Evolutionary conservation across 2,888 invertebrate species (phyloP).

Genomic region (Lamellibrachia columna): DNA sequence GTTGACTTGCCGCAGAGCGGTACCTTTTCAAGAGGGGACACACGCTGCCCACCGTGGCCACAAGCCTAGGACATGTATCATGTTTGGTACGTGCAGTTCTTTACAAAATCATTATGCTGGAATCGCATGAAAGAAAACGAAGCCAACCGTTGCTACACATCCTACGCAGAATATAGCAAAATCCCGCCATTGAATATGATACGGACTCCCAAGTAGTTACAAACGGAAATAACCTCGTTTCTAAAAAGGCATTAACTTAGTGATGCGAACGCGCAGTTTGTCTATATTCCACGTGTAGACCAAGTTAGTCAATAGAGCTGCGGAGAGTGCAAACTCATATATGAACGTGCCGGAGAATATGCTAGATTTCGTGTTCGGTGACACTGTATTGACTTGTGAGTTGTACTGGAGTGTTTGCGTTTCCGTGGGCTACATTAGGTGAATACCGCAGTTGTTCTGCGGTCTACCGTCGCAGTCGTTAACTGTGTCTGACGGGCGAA

Average conservation of each 20-base stretch:
- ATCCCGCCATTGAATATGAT: neutral
- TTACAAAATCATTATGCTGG: too few species aligned
- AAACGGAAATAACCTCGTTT: neutral
- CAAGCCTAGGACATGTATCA: too few species aligned
- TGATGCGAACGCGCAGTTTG: neutral
- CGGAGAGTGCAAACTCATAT: neutral
- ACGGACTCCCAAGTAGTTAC: neutral
- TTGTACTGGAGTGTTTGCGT: neutral
- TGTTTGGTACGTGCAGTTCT: too few species aligned
- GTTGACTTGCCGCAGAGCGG: too few species aligned
- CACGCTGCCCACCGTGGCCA: too few species aligned
- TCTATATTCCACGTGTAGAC: neutral
- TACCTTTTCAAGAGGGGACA: too few species aligned
- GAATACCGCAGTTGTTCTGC: neutral
- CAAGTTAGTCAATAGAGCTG: neutral
- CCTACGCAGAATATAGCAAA: neutral
- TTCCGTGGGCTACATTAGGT: neutral
- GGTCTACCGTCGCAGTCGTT: neutral
- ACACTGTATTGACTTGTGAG: neutral
- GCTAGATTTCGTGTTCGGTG: neutral
- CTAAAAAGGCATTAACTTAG: neutral
- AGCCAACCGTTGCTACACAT: neutral
- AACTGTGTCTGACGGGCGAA: neutral
- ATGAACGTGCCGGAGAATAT: neutral
- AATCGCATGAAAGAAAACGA: too few species aligned